These are phyloP conservation scores for Lasiommata megera DNA, from an alignment of 2,888 invertebrate genomes.

Conservation along the genomic window DNA sequence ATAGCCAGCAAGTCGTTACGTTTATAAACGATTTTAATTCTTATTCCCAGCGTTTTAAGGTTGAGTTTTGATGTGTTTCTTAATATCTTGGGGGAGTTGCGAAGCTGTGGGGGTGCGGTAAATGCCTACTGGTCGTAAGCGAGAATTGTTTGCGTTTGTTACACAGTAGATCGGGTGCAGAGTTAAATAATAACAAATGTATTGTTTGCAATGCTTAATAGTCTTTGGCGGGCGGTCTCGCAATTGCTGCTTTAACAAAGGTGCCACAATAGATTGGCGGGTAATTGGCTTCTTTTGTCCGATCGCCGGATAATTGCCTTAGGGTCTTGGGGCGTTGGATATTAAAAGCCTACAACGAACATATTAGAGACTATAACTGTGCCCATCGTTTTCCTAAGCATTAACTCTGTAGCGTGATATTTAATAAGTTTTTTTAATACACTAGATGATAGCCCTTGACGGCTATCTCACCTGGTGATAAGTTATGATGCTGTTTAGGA, in stretches of 20 bases:
- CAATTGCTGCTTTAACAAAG: conserved; percentile 47
- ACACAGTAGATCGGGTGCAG: conserved; percentile 43
- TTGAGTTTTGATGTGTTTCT: conserved; percentile 23
- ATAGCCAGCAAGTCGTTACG: conserved; percentile 16
- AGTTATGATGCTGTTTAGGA: too few relatives aligned
- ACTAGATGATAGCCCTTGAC: too few relatives aligned
- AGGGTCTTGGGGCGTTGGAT: not conserved
- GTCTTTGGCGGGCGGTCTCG: conserved; percentile 51
- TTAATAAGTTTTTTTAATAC: too few relatives aligned
- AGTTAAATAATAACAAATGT: conserved; percentile 70
- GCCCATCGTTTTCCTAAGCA: too few relatives aligned
- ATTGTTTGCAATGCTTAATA: conserved; percentile 57
- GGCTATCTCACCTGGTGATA: too few relatives aligned
- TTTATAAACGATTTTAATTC: conserved; percentile 22
- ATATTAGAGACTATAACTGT: not conserved
- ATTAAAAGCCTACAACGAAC: not conserved
- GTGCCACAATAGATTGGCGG: conserved; percentile 27
- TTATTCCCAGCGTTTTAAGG: conserved; percentile 33
- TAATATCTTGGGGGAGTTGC: conserved; percentile 46
- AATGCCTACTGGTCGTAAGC: conserved; percentile 63
- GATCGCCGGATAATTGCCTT: conserved; percentile 13
- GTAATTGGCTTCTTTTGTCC: conserved; percentile 33
- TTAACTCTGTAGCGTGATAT: too few relatives aligned
- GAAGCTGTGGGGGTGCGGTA: conserved; percentile 55
- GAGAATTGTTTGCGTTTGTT: conserved; percentile 60